A percentile compares a stretch with the other conserved stretches of the same genome.
phyloP scores from a whole-genome alignment of 2,888 invertebrate genomes.

The Mamestra brassicae region DNA sequence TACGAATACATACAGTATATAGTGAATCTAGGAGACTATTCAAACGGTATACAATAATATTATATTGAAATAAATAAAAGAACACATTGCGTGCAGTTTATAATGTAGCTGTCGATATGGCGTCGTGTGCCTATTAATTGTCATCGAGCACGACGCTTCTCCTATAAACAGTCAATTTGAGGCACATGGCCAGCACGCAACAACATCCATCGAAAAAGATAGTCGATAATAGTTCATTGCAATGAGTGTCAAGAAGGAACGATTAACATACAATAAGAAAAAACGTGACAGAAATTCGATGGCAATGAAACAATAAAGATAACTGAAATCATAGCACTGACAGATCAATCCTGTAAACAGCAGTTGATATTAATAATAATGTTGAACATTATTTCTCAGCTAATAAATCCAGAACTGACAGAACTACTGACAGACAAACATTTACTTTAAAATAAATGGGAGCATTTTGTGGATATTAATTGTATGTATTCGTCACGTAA shows the following conservation, averaged over 20 bases:
- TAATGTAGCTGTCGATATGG: background rate
- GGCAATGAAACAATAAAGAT: background rate
- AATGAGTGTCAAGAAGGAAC: background rate
- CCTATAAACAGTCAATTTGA: too few relatives aligned
- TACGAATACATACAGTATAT: background rate
- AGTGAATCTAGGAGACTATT: background rate
- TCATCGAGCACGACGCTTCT: slow-evolving; percentile 3
- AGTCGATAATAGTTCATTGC: too few relatives aligned
- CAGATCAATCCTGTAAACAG: background rate
- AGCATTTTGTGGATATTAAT: slow-evolving; percentile 51
- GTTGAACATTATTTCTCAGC: slow-evolving; percentile 9
- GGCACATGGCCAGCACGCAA: too few relatives aligned
- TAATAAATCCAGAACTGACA: slow-evolving; percentile 37
- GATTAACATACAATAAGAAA: background rate
- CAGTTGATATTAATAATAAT: slow-evolving; percentile 19
- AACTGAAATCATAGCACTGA: background rate
- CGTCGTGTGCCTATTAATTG: background rate
- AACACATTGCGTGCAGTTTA: background rate
- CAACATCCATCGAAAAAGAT: too few relatives aligned
- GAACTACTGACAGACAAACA: slow-evolving; percentile 44
- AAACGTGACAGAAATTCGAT: too few relatives aligned
- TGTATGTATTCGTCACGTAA: slow-evolving; percentile 60
- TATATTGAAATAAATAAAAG: slow-evolving; percentile 8
- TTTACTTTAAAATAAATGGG: slow-evolving; percentile 53
- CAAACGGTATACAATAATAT: background rate